Conservation (phyloP, 2,888 invertebrate species). For the Pollenia labialis region DNA sequence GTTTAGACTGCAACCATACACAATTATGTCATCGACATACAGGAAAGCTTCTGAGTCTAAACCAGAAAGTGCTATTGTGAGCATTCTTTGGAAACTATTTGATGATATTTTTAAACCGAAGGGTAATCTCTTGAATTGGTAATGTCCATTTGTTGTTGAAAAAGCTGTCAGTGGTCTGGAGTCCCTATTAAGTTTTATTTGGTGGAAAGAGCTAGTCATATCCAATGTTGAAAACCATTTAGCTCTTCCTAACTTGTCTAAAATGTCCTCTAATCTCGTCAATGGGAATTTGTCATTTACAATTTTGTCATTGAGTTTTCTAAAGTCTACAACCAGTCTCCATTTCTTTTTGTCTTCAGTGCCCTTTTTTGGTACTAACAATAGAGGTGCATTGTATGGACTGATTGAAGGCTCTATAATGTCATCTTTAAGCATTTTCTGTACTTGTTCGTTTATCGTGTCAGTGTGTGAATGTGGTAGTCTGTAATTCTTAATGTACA, state of each 20-base stretch:
- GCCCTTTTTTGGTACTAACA: constrained; percentile 68
- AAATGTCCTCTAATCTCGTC: constrained; percentile 42
- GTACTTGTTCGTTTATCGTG: constrained; percentile 30
- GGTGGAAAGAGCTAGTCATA: constrained; percentile 58
- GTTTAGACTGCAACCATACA: neutral
- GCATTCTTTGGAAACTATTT: constrained; percentile 70
- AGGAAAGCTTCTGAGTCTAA: constrained; percentile 16
- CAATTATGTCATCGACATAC: neutral
- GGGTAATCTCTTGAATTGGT: constrained; percentile 66
- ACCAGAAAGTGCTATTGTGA: constrained; percentile 62
- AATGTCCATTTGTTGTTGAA: constrained; percentile 43
- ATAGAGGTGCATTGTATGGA: constrained; percentile 68
- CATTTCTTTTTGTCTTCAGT: constrained; percentile 21
- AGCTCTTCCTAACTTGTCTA: constrained; percentile 60
- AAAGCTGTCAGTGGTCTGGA: constrained; percentile 35
- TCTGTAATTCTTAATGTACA: constrained; percentile 24
- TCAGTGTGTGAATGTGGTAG: neutral
- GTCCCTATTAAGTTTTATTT: constrained; percentile 46
- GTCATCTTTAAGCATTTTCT: constrained; percentile 49
- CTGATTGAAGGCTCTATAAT: constrained; percentile 40
- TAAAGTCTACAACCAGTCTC: constrained; percentile 22
- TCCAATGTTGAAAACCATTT: constrained; percentile 67
- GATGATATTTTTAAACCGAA: constrained; percentile 67
- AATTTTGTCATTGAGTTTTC: constrained; percentile 13
- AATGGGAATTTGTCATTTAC: neutral